Percentiles rank a stretch among this genome's conserved stretches.
phyloP scores from a whole-genome alignment of 2,797 vertebrate species.

The Acrossocheilus fasciatus region DNA sequence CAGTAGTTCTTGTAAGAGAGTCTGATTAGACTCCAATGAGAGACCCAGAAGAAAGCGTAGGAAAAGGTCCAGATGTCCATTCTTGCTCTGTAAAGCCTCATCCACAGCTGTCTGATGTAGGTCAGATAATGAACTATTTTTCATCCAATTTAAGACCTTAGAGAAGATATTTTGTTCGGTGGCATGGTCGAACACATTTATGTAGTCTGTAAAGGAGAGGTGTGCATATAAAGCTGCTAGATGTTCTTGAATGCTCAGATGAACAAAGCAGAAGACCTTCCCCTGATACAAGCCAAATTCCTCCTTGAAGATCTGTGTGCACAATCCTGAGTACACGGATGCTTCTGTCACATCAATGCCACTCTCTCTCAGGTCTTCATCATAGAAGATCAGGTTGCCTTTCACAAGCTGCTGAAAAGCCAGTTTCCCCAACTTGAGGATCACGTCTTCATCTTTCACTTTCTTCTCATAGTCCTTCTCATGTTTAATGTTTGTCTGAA shows the following conservation, averaged over 20 bases:
- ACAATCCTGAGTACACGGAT: conserved; percentile 21
- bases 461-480: too few species aligned
- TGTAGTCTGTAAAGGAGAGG: neutral
- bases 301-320: conserved; percentile 17
- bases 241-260: conserved; percentile 38
- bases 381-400: too few species aligned
- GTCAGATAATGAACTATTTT: conserved; percentile 2
- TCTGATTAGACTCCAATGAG: too few species aligned
- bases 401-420: too few species aligned
- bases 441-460: too few species aligned
- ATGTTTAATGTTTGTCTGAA: neutral
- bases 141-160: conserved; percentile 12
- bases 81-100: too few species aligned
- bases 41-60: too few species aligned
- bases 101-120: neutral
- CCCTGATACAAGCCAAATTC: neutral
- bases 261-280: conserved; percentile 9
- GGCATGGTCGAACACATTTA: conserved; percentile 1
- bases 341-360: conserved; percentile 3
- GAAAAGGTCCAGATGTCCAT: too few species aligned
- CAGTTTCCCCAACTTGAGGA: too few species aligned
- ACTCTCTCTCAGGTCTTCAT: neutral
- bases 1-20: too few species aligned
- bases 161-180: neutral
- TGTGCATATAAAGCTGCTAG: conserved; percentile 6